phyloP scores from a whole-genome alignment of 2,113 vertebrate species.

The Promerops cafer region DNA sequence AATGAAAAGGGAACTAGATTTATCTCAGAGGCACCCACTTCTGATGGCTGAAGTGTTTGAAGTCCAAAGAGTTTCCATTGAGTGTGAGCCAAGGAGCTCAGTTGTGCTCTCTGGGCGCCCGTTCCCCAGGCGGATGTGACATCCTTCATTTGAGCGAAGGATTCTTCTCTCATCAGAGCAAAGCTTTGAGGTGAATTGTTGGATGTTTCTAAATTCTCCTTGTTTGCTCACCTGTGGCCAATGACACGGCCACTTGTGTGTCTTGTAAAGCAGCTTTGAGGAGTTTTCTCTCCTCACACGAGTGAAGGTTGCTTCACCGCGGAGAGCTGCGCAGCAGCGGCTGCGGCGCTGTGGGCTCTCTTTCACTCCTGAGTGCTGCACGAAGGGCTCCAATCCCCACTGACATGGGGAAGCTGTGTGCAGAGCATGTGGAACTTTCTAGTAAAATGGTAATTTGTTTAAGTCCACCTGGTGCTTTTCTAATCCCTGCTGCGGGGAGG shows the following conservation, averaged over 20 bases:
- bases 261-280: not conserved
- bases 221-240: not conserved
- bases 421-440: not conserved
- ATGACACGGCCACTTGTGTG: rapidly evolving
- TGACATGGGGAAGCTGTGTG: not conserved
- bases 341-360: rapidly evolving
- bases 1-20: not conserved
- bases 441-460: not conserved
- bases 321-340: rapidly evolving
- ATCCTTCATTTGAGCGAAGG: not conserved
- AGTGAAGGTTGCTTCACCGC: not conserved
- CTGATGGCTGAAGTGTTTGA: constrained; percentile 4
- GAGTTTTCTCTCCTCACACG: not conserved
- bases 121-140: not conserved
- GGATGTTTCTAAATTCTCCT: not conserved
- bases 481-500: not conserved
- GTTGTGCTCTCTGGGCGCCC: rapidly evolving
- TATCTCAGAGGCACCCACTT: not conserved
- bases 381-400: not conserved
- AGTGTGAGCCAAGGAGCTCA: not conserved
- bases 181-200: not conserved
- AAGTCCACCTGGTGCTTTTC: not conserved
- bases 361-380: not conserved
- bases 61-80: not conserved
- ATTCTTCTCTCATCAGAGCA: not conserved